Base-by-base conservation (phyloP, 2,113 vertebrate species). In the Coryphaenoides rupestris region DNA sequence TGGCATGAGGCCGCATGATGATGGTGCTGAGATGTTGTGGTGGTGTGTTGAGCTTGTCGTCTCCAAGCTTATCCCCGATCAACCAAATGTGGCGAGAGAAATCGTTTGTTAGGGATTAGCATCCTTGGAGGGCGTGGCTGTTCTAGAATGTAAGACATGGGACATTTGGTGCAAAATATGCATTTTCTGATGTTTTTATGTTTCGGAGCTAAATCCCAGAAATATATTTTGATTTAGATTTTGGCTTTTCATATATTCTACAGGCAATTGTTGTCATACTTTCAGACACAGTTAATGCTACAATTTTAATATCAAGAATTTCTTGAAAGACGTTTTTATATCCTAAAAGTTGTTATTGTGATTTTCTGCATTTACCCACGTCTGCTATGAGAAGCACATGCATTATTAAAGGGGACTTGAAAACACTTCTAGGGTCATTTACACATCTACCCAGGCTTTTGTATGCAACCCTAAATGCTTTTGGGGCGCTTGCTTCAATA, bases 91-190 rank as follows among this genome's bases (percentile, higher is more conserved):
- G 79, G 76, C 14, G 54, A 55, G 4, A 22, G 21, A 66, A 24
- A 53, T n/a, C n/a, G n/a, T n/a, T n/a, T n/a, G n/a, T n/a, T n/a
- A n/a, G 68, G 21, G 65, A 75, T 68, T 66, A 62, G 58, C 79
- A 76, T 77, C 77, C 86, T 79, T 86, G 76, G 77, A 79, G 71
- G 21, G 52, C 49, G 74, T 77, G 77, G 79, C 85, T 85, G 82
- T 78, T 81, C 47, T 82, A 68, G 73, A 81, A 84, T 79, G 63
- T 84, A 84, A 74, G n/a, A 40, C 22, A 70, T 62, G 67, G 80
- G 75, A 84, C 75, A 70, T 7, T 79, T 66, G 60, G 26, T 64
- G 63, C 13, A 26, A 69, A 17, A 66, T 69, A 70, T 76, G 23
- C 4, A 57, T 33, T 60, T 77, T 76, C 69, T 78, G 74, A 62